Evolutionary conservation across 2,113 vertebrate species (phyloP).

Genomic region (Loxodonta africana): DNA sequence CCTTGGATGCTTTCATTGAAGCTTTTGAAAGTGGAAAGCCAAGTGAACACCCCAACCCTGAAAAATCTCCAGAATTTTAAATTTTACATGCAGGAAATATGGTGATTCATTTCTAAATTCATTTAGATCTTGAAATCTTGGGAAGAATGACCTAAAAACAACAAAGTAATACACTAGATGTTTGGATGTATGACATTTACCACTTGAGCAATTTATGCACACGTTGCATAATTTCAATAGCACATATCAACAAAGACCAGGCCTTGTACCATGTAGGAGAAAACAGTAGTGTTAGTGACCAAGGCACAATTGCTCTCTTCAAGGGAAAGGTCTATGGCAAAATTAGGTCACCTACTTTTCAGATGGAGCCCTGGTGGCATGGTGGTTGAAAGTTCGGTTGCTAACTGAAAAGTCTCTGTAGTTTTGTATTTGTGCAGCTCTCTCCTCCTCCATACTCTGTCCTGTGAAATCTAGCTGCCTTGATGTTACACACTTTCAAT

Average conservation of each 20-base stretch:
- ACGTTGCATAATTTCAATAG: background rate
- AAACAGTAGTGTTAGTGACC: background rate
- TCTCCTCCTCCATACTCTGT: too few relatives aligned
- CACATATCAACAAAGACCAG: fast-evolving
- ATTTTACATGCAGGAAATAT: background rate
- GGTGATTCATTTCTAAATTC: background rate
- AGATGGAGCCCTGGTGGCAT: too few relatives aligned
- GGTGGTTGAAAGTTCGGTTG: too few relatives aligned
- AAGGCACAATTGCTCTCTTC: background rate
- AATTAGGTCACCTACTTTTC: background rate
- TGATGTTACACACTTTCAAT: too few relatives aligned
- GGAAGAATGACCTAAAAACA: background rate
- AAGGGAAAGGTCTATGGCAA: constrained; percentile 33
- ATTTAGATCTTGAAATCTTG: background rate
- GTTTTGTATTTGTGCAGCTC: too few relatives aligned
- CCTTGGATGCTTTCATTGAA: background rate
- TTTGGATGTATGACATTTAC: background rate
- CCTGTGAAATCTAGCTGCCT: too few relatives aligned
- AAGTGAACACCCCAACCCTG: background rate
- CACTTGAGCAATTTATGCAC: background rate
- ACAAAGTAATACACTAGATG: background rate
- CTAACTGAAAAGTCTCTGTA: too few relatives aligned
- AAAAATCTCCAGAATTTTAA: constrained; percentile 1
- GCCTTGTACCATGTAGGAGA: background rate
- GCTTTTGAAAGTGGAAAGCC: background rate